Evolutionary conservation across 2,888 invertebrate genomes (phyloP), one percentile per base, ranked within the genome.

Genomic region (Pocota personata): DNA sequence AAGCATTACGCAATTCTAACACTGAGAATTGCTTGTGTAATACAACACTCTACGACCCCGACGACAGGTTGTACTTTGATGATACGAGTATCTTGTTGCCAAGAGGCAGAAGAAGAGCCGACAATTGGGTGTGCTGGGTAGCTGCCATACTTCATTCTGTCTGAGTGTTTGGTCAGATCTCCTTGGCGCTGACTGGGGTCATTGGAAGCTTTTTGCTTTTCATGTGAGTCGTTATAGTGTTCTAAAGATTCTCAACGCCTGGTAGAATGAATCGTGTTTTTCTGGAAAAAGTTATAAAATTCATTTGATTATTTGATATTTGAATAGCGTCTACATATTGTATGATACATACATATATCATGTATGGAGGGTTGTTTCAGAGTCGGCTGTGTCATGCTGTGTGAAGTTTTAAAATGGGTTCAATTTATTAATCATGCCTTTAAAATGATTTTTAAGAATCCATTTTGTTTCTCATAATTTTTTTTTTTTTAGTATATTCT

Each of bases 231-330:
- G 37, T n/a, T 14, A 3, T 32, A 12, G 12, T 35, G 50, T 10
- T 64, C 52, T 62, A 30, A 1, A 43, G 14, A 14, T 66, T 64
- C 89, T 90, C 80, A 62, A 72, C 88, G 88, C 90, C 90, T 89
- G 88, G 87, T 89, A 89, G 55, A 37, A 71, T 80, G 82, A 88
- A 88, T 87, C 87, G 88, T 88, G 88, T 88, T 89, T 90, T 90
- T 89, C 88, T 89, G 89, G 89, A 89, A 90, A 90, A 89, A 88
- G 88, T 88, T 80, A 60, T 50, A 52, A 57, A 40, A 37, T 37
- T 37, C 12, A 24, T 24, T 24, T 24, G 24, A 4, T 24, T 24
- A 4, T 24, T 2, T 4, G 4, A 24, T 4, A 24, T 24, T 24
- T 24, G 24, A 24, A 4, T 24, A 24, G 24, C n/a, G n/a, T n/a